These are phyloP conservation scores for Meteorus sp. DNA, from an alignment of 1,140 invertebrate species.

Conservation along the genomic window DNA sequence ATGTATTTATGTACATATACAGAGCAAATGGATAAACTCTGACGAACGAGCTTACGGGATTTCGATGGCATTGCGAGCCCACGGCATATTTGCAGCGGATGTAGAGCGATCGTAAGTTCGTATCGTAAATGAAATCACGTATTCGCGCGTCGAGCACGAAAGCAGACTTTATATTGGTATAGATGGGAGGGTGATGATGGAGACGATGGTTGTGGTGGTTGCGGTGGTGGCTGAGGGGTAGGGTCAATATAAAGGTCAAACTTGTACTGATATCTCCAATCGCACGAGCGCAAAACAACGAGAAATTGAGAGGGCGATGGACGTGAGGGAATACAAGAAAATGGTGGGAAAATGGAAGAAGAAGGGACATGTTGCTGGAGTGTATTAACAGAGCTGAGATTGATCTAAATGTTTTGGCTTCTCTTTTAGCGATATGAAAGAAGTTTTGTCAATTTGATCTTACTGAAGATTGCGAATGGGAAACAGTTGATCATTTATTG, in stretches of 20 bases:
- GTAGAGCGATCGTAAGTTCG: slow-evolving; percentile 49
- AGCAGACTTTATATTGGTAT: slow-evolving; percentile 33
- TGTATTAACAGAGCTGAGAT: too few species aligned
- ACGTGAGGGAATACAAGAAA: not conserved
- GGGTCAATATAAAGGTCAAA: slow-evolving; percentile 11
- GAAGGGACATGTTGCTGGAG: not conserved
- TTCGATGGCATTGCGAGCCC: slow-evolving; percentile 25
- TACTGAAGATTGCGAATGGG: too few species aligned
- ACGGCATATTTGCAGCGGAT: slow-evolving; percentile 42
- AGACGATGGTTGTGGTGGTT: slow-evolving; percentile 24
- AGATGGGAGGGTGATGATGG: not conserved
- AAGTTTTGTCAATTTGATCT: too few species aligned
- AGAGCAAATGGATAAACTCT: too few species aligned
- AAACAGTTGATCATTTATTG: too few species aligned
- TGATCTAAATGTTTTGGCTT: too few species aligned
- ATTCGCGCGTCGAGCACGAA: slow-evolving; percentile 45
- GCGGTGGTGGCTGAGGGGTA: not conserved
- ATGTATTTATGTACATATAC: not conserved
- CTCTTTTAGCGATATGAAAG: too few species aligned
- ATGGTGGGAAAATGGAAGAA: not conserved
- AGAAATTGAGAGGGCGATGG: not conserved
- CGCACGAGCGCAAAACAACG: not conserved
- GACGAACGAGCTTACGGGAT: not conserved
- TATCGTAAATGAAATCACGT: slow-evolving; percentile 58
- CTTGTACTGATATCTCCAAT: slow-evolving; percentile 2